Evolutionary conservation across 2,888 invertebrate species (phyloP).

Genomic region (Drosophila maculinotata): DNA sequence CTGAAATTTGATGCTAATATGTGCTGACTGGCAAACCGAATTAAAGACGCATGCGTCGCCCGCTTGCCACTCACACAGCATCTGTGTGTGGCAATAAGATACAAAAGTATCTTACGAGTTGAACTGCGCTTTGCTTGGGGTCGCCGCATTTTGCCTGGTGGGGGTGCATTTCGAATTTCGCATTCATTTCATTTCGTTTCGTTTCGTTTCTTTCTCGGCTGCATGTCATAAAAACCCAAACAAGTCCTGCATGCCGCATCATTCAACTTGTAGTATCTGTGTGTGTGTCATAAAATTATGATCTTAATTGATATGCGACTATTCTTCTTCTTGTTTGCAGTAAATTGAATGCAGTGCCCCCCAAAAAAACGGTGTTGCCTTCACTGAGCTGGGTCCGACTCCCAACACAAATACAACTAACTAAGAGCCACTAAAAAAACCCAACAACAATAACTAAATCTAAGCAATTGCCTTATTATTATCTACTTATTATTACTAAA

Average conservation of each 20-base stretch:
- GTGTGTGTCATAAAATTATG: slow-evolving; percentile 30
- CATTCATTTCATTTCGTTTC: slow-evolving; percentile 42
- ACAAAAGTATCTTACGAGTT: slow-evolving; percentile 47
- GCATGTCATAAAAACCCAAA: slow-evolving; percentile 15
- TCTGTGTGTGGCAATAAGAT: slow-evolving; percentile 52
- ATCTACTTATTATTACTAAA: slow-evolving; percentile 33
- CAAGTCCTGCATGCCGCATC: slow-evolving; percentile 37
- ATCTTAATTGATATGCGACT: slow-evolving; percentile 50
- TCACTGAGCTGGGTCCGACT: slow-evolving; percentile 30
- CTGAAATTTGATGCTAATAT: slow-evolving; percentile 72
- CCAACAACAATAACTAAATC: slow-evolving; percentile 18
- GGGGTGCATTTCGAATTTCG: slow-evolving; percentile 32
- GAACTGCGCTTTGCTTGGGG: slow-evolving; percentile 42
- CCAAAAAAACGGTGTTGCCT: slow-evolving; percentile 34
- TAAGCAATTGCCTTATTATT: slow-evolving; percentile 38
- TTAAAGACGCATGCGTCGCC: slow-evolving; percentile 40
- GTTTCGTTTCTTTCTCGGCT: slow-evolving; percentile 11
- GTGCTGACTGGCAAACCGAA: slow-evolving; percentile 40
- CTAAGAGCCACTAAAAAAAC: slow-evolving; percentile 48
- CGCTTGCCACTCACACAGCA: slow-evolving; percentile 7
- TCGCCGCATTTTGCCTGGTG: slow-evolving; percentile 30
- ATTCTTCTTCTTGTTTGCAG: slow-evolving; percentile 74
- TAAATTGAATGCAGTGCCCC: slow-evolving; percentile 68
- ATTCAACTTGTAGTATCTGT: slow-evolving; percentile 32
- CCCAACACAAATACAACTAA: slow-evolving; percentile 43